Evolutionary conservation across 2,113 vertebrate species (phyloP), one percentile per base, ranked within the genome.

Genomic region (Pteronura brasiliensis): DNA sequence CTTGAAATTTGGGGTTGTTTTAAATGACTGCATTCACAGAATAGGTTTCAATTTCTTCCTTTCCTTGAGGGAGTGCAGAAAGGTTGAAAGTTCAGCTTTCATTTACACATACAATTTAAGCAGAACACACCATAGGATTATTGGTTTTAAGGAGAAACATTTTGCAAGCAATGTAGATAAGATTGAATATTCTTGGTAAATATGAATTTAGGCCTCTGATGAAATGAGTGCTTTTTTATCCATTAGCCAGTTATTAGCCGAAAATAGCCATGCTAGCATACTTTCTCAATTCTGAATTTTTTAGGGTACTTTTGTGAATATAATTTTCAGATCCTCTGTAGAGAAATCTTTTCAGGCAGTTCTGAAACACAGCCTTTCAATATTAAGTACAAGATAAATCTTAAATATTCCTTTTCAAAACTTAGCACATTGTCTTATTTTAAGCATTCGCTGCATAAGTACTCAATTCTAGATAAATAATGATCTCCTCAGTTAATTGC

Each of bases 31-130:
- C 49, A 96, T 85, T 97, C 93, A 95, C 17, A 90, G 77, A 93
- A 97, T 92, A 8, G 72, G 39, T 96, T 97, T 97, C 92, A 97
- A 67, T 93, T 97, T 96, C n/a, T 93, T 96, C 49, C 49, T 87
- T 90, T 95, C 49, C 67, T 94, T 87, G 25, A 93, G 36, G 42
- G 89, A 95, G 17, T 76, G 4, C 12, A 18, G 29, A 94, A 97
- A 95, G 96, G 96, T 95, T 91, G 89, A 92, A 95, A 98, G 95
- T 97, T 96, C 82, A 93, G 79, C 69, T 97, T 96, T 97, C 92
- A 97, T 97, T 98, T 97, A 97, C 44, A 93, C 91, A 95, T 92
- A 96, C 92, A 96, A 92, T 97, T 97, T 97, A 96, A 95, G 47
- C 79, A 95, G 47, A 94, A 82, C 18, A 96, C 80, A 95, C 55